Evolutionary conservation across 2,797 vertebrate genomes (phyloP), one percentile per base, ranked within the genome.

Genomic region (Anabacerthia variegaticeps): DNA sequence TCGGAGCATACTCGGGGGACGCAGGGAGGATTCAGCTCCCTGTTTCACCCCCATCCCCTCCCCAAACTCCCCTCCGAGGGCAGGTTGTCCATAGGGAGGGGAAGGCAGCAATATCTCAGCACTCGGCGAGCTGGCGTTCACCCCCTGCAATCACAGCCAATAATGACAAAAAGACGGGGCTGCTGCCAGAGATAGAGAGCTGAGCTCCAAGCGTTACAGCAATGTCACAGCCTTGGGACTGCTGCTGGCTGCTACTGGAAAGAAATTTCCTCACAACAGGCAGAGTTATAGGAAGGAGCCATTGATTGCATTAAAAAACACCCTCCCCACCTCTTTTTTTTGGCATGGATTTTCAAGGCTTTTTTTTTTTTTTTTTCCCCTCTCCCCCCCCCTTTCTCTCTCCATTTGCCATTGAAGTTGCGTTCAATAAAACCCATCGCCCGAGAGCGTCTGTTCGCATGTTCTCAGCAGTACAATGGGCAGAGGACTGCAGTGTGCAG

Each of bases 401-500:
- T 92, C 94, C 96, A 67, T 88, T 96, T 94, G 93, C 95, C 97
- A 94, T 96, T 97, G 95, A 97, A 97, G 91, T 93, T 89, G 94
- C 39, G 89, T 94, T 96, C 96, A 96, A 96, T 96, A 92, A 96
- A 96, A 95, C 85, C 93, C 94, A 83, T 91, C 49, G 88, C 94
- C 88, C 58, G 75, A 89, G 92, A 96, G 95, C 88, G 87, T 89
- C 96, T 94, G 91, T 89, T 96, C 65, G 66, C 92, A 66, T 91
- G 92, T 95, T 96, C 92, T 91, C 89, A 89, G 76, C 95, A 92
- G 94, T 66, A 96, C 97, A 96, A 96, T 93, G 92, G 95, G 94
- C 96, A 94, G 92, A 95, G 94, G 95, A 89, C 95, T 92, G 95
- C 93, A 91, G 92, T 46, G 95, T 88, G 93, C 81, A 66, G 78